Percentiles rank a stretch among this genome's conserved stretches.
Conservation (phyloP, 1,140 invertebrate species). For the Rhagoletis zephyria region DNA sequence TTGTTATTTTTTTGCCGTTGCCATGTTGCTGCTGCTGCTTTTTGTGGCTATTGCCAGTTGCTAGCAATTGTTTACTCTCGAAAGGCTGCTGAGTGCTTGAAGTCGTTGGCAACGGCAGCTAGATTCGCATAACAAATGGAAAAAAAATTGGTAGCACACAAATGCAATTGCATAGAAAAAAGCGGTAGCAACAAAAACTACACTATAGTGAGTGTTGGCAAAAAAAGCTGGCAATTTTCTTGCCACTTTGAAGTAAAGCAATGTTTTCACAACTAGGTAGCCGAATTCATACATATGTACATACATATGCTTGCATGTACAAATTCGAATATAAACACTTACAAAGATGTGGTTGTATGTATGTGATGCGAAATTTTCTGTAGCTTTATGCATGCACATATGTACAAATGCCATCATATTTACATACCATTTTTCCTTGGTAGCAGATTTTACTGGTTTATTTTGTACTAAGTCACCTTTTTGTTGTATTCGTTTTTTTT, state of each 20-base stretch:
- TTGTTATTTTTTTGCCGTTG: background rate
- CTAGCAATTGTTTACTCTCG: constrained; percentile 30
- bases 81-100: constrained; percentile 30
- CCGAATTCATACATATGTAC: background rate
- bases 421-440: background rate
- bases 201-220: background rate
- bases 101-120: background rate
- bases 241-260: constrained; percentile 3
- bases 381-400: background rate
- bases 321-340: background rate
- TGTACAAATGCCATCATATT: background rate
- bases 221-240: constrained; percentile 40
- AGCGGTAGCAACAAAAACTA: background rate
- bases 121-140: background rate
- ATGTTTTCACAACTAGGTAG: background rate
- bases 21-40: background rate
- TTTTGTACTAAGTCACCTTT: background rate
- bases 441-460: constrained; percentile 11
- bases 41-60: constrained; percentile 13
- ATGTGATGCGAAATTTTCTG: background rate
- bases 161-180: background rate
- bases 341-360: background rate
- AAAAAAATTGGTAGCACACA: constrained; percentile 1
- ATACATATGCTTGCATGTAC: background rate
- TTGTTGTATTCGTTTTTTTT: background rate